Conservation (phyloP, 2,888 invertebrate species). For the Octonoba sinensis region DNA sequence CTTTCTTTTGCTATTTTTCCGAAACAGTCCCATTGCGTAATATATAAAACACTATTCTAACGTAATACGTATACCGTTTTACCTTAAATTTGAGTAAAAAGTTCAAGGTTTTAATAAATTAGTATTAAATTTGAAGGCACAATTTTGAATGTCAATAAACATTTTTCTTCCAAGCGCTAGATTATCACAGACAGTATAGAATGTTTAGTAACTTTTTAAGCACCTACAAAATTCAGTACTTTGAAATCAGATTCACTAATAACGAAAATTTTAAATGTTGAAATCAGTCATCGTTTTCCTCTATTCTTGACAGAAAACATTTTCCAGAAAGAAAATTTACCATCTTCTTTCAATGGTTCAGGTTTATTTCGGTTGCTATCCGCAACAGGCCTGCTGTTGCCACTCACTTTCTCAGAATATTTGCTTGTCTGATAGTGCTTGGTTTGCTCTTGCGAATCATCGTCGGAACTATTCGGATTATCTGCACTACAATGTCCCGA, state of each 20-base stretch:
- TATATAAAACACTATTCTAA: too few relatives aligned
- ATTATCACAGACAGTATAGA: conserved; percentile 59
- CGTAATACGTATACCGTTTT: too few relatives aligned
- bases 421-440: conserved; percentile 10
- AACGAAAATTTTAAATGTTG: not conserved
- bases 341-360: conserved; percentile 28
- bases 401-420: conserved; percentile 10
- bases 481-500: conserved; percentile 61
- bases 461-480: conserved; percentile 58
- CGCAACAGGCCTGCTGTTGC: conserved; percentile 26
- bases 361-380: conserved; percentile 25
- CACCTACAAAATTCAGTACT: conserved; percentile 10
- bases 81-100: too few relatives aligned
- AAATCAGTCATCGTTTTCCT: conserved; percentile 36
- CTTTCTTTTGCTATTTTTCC: too few relatives aligned
- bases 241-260: not conserved
- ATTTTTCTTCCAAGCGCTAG: not conserved
- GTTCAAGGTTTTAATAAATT: too few relatives aligned
- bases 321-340: conserved; percentile 61
- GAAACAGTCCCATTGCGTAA: too few relatives aligned
- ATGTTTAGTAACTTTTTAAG: conserved; percentile 59
- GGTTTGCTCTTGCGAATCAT: conserved; percentile 45
- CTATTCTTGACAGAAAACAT: conserved; percentile 56
- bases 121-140: not conserved
- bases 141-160: too few relatives aligned